Percentiles rank a stretch among this genome's conserved stretches.
Evolutionary conservation across 2,888 invertebrate genomes (phyloP).

Genomic region (Empis stercorea): DNA sequence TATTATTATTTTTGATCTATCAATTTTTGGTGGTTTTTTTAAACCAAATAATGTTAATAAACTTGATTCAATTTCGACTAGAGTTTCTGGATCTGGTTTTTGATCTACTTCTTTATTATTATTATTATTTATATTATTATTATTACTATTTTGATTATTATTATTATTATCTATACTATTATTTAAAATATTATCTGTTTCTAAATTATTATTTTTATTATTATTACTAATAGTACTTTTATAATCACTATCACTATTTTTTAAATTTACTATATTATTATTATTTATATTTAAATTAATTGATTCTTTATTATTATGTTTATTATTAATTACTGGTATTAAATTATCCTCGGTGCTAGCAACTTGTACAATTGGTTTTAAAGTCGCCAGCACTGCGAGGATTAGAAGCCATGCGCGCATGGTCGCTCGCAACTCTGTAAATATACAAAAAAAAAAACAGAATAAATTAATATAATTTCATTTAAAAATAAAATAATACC

Average conservation of each 20-base stretch:
- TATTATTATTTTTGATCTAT: constrained; percentile 40
- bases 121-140: constrained; percentile 14
- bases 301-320: constrained; percentile 22
- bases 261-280: constrained; percentile 1
- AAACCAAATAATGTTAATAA: constrained; percentile 35
- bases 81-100: constrained; percentile 34
- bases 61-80: constrained; percentile 37
- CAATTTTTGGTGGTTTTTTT: constrained; percentile 36
- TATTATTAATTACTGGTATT: constrained; percentile 27
- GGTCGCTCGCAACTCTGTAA: constrained; percentile 39
- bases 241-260: constrained; percentile 12
- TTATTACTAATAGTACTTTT: constrained; percentile 9
- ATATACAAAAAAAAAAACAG: constrained; percentile 26
- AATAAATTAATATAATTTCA: neutral
- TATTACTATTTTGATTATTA: constrained; percentile 13
- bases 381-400: constrained; percentile 40
- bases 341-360: constrained; percentile 36
- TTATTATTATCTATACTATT: constrained; percentile 14
- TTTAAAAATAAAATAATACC: too few species aligned
- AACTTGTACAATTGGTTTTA: constrained; percentile 36
- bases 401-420: constrained; percentile 39
- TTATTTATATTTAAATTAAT: constrained; percentile 1
- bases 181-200: constrained; percentile 13
- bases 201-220: constrained; percentile 9
- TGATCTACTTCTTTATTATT: constrained; percentile 14